A percentile compares a stretch with the other conserved stretches of the same genome.
phyloP scores from a whole-genome alignment of 1,140 invertebrate species.

The Scylla paramamosain region DNA sequence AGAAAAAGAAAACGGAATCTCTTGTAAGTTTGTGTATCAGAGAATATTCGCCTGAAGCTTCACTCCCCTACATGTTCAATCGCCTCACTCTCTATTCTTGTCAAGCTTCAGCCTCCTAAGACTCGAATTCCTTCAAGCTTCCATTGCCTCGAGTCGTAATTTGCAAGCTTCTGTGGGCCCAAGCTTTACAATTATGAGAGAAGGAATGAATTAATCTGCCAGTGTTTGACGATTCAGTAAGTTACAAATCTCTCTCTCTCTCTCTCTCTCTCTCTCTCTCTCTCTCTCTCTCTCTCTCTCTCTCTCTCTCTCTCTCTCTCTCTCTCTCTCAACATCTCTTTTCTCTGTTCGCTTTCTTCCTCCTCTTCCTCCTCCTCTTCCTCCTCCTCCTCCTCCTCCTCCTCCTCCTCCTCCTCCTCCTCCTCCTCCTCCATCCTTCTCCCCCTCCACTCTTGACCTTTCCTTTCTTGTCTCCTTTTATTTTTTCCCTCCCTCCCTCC shows the following conservation, averaged over 20 bases:
- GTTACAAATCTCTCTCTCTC: not conserved
- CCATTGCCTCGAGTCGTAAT: too few species aligned
- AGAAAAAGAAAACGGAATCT: too few species aligned
- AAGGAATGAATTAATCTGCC: too few species aligned
- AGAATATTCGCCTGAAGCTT: too few species aligned
- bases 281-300: too few species aligned
- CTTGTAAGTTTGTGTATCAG: too few species aligned
- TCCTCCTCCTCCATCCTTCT: not conserved
- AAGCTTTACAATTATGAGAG: not conserved
- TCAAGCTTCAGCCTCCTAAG: too few species aligned
- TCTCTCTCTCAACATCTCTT: not conserved
- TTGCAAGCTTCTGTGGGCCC: too few species aligned
- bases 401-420: not conserved
- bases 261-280: not conserved
- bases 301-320: not conserved
- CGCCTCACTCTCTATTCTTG: too few species aligned
- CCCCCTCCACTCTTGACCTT: not conserved
- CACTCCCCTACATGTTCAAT: too few species aligned
- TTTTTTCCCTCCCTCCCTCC: not conserved
- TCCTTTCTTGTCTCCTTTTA: not conserved
- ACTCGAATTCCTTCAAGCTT: too few species aligned
- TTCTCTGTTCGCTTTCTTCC: not conserved
- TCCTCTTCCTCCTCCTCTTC: not conserved
- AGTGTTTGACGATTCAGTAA: not conserved
- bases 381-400: not conserved